Evolutionary conservation across 2,113 vertebrate genomes (phyloP).

Genomic region (Corydoras sp.): DNA sequence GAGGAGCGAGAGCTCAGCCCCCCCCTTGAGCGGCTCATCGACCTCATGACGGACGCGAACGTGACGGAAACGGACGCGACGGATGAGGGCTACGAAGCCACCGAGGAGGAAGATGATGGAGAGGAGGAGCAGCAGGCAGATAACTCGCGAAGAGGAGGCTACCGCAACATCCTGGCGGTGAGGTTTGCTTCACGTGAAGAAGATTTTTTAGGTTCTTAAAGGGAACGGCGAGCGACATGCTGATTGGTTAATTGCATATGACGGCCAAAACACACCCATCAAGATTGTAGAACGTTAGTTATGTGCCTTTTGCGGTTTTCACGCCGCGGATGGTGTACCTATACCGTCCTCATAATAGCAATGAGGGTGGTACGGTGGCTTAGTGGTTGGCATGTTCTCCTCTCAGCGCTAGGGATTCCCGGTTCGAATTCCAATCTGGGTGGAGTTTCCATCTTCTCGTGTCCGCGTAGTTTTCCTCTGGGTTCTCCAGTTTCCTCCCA

Average conservation of each 20-base stretch:
- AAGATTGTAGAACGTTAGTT: too few species aligned
- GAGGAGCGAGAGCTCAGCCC: conserved; percentile 93
- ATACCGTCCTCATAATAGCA: neutral
- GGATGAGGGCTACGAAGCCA: conserved; percentile 91
- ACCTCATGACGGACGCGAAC: conserved; percentile 83
- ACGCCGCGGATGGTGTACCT: too few species aligned
- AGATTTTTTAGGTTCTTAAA: neutral
- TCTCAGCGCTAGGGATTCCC: too few species aligned
- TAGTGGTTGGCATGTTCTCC: too few species aligned
- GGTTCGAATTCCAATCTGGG: too few species aligned
- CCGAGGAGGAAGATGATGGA: conserved; percentile 74
- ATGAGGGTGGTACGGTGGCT: too few species aligned
- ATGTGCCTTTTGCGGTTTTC: neutral
- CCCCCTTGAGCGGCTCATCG: conserved; percentile 87
- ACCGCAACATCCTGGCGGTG: conserved; percentile 83
- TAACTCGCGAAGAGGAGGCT: conserved; percentile 66
- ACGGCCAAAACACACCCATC: too few species aligned
- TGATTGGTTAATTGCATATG: too few species aligned
- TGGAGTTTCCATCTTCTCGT: too few species aligned
- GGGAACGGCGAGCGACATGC: too few species aligned
- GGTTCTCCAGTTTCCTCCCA: too few species aligned
- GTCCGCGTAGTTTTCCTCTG: too few species aligned
- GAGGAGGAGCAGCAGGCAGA: conserved; percentile 62
- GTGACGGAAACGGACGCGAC: conserved; percentile 68
- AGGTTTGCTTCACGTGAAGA: neutral